Conservation (phyloP, 1,140 invertebrate genomes). For the Meloidogyne chitwoodi region DNA sequence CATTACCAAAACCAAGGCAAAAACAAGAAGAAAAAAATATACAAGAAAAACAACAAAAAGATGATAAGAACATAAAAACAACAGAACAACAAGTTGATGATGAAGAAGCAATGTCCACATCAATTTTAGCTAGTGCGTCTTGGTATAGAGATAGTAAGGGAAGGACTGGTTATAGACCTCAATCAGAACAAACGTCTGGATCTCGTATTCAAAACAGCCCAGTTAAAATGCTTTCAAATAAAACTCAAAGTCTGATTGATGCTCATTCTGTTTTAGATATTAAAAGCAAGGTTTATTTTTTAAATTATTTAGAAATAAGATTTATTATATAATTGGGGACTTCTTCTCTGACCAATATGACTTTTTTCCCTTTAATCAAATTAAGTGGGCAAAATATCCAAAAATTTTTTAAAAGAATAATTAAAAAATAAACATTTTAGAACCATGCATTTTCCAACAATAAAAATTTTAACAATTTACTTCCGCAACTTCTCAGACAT, state of each 20-base stretch:
- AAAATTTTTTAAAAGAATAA: no score
- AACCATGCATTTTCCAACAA: neutral
- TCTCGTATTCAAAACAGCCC: conserved; percentile 11
- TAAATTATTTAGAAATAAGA: neutral
- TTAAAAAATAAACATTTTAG: no score
- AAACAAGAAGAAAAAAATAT: neutral
- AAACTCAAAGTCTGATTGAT: neutral
- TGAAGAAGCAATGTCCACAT: conserved; percentile 42
- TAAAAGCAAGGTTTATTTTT: neutral
- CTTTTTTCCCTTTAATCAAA: no score
- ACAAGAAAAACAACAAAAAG: neutral
- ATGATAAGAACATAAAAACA: neutral
- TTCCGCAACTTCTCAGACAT: neutral
- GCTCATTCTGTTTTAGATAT: neutral
- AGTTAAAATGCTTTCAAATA: conserved; percentile 23
- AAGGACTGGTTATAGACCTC: conserved; percentile 41
- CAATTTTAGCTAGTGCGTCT: conserved; percentile 45
- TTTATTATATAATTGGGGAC: no score
- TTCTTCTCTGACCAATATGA: no score
- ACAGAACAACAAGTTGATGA: neutral
- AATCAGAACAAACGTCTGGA: neutral
- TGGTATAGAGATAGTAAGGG: conserved; percentile 56
- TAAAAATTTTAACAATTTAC: neutral
- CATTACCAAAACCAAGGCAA: neutral
- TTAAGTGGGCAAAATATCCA: no score